Base-by-base conservation (phyloP, 2,797 vertebrate genomes). In the Parauchenoglanis punctatus region DNA sequence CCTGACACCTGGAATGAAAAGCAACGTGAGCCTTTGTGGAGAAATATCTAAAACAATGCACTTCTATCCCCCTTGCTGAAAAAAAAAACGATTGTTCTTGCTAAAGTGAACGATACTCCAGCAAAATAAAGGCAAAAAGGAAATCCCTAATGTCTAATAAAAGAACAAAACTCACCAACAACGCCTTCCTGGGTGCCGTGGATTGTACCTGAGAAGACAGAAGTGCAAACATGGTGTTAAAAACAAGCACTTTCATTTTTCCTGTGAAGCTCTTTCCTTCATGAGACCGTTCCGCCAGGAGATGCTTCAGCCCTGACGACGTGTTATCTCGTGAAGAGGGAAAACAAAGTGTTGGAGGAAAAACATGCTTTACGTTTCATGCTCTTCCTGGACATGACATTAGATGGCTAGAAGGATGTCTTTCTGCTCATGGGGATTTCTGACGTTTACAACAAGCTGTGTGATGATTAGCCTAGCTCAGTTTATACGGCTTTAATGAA, bases 101-200 rank as follows among this genome's bases (percentile, higher is more conserved):
- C 35, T 67, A 84, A 83, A 84, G 61, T 44, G 46, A 76, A 11
- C 7, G 7, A 35, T 31, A 31, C 8, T 56, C 75, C 75, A 35
- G 49, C 18, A 61, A 10, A 31, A 58, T 13, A 20, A 35, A 40
- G n/a, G 13, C 1, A 8, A 15, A 23, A 31, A 83, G 3, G 31
- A 1, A 86, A 52, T 77, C 59, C 61, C 59, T 23, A 52, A 67
- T 8, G 78, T 61, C 49, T 54, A 84, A 35, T 87, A 87, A 73
- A 87, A 87, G 67, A 75, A 73, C 65, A 72, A 80, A 81, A 89
- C 80, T 87, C 81, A 86, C 88, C 81, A 77, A 86, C 58, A 84
- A 31, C 25, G n/a, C 63, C 31, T 80, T 59, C 83, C 73, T 15
- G 73, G n/a, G 58, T 52, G 65, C 35, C 31, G 81, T 77, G 49